Evolutionary conservation across 2,888 invertebrate species (phyloP), one percentile per base, ranked within the genome.

Genomic region (Ernsta delagoae): DNA sequence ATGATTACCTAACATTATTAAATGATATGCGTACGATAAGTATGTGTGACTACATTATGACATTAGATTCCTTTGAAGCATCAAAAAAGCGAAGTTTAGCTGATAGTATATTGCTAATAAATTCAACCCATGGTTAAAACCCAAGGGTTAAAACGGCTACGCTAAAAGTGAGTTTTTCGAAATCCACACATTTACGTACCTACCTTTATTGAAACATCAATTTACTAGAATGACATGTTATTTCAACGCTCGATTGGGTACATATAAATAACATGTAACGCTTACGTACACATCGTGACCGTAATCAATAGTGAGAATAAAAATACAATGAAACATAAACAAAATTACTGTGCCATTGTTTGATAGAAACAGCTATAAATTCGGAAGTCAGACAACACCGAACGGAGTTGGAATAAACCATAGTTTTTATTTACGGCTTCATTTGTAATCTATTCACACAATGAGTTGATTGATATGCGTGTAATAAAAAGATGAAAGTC

Each of bases 281-380:
- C 9, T 31, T 48, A n/a, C 36, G 31, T 36, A 48, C 34, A n/a
- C 7, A 2, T 16, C 41, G 39, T 39, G 39, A 36, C 43, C 16
- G 53, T 41, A 43, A 61, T 68, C 57, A 57, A 57, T 41, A 60
- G 61, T 68, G 67, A 57, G 67, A 68, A 67, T 61, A 68, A 62
- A 67, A 68, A 68, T 56, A 68, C 67, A 68, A 68, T 68, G 67
- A 62, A 61, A 56, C 62, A 62, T 68, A 68, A 68, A 68, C 62
- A 61, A 68, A 68, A 62, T 62, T 61, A 68, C 57, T 11, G 50
- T 31, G 24, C 67, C 48, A 68, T 68, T 68, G 67, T 68, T 56
- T 39, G 56, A 61, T 62, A 48, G 67, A 68, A 54, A 61, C 36
- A 61, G 61, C 67, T 61, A 67, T 67, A 67, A 61, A 67, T 67